Evolutionary conservation across 2,113 vertebrate genomes (phyloP).

Genomic region (Corythornis madagascariensis): DNA sequence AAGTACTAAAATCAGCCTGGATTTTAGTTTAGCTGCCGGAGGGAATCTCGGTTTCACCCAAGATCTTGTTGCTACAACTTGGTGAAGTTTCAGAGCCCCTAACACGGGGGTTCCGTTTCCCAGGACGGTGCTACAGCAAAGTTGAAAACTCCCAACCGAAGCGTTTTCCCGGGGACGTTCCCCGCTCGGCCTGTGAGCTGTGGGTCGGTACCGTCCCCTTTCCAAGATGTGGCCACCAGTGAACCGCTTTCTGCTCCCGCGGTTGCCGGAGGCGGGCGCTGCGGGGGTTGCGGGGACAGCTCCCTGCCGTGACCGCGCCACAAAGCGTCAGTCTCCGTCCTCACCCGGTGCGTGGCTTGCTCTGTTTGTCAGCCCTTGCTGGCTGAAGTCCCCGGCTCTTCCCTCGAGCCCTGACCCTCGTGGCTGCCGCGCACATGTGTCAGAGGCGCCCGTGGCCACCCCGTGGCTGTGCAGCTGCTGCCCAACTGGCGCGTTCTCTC

Average conservation of each 20-base stretch:
- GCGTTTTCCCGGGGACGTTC: background rate
- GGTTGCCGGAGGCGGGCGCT: background rate
- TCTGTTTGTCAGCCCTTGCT: background rate
- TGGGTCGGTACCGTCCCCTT: background rate
- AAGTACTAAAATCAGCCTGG: background rate
- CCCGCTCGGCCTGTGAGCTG: background rate
- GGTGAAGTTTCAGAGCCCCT: background rate
- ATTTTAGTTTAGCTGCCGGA: background rate
- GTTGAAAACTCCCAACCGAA: background rate
- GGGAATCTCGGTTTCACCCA: background rate
- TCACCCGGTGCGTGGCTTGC: fast-evolving
- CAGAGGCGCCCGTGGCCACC: background rate
- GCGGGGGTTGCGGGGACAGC: fast-evolving
- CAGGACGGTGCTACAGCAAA: too few species aligned
- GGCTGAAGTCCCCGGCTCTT: background rate
- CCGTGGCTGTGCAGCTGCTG: slow-evolving; percentile 11
- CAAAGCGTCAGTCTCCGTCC: fast-evolving
- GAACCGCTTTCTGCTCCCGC: background rate
- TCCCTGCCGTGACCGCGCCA: fast-evolving
- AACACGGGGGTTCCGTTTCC: too few species aligned
- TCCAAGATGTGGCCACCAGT: background rate
- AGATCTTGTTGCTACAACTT: background rate
- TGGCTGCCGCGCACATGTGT: background rate
- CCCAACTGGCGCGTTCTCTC: background rate
- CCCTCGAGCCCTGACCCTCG: background rate